phyloP scores from a whole-genome alignment of 2,888 invertebrate genomes.

The Lagria hirta region DNA sequence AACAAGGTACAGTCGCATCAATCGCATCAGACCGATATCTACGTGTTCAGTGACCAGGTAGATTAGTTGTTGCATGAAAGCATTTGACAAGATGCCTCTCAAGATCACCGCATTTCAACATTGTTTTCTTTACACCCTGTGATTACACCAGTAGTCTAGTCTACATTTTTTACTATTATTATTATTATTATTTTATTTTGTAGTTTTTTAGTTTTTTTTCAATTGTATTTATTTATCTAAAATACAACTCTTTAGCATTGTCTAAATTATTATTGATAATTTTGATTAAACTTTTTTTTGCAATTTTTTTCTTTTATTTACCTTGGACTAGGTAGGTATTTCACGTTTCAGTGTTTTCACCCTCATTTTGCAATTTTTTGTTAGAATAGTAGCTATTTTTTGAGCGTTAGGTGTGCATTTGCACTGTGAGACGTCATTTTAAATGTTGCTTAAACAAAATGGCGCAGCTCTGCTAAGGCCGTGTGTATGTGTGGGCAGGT shows the following conservation, averaged over 20 bases:
- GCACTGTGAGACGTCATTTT: conserved; percentile 10
- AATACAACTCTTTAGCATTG: too few relatives aligned
- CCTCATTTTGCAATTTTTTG: neutral
- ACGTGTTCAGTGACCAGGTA: conserved; percentile 31
- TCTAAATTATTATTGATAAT: too few relatives aligned
- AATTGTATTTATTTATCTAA: too few relatives aligned
- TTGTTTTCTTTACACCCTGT: neutral
- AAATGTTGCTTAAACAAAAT: conserved; percentile 13
- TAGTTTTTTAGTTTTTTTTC: too few relatives aligned
- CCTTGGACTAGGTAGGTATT: too few relatives aligned
- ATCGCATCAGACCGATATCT: conserved; percentile 19
- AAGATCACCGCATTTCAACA: too few relatives aligned
- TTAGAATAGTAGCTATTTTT: conserved; percentile 1
- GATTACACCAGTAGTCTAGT: too few relatives aligned
- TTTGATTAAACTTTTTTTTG: neutral
- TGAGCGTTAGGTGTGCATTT: conserved; percentile 7
- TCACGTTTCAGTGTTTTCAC: too few relatives aligned
- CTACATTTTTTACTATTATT: too few relatives aligned
- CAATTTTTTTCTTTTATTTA: neutral
- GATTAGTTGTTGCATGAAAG: conserved; percentile 30
- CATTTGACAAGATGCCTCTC: too few relatives aligned
- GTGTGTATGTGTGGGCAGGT: conserved; percentile 47
- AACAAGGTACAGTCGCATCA: conserved; percentile 68
- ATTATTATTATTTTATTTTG: too few relatives aligned
- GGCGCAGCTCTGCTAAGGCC: conserved; percentile 23